Base-by-base conservation (phyloP, 2,888 invertebrate species). In the Eupithecia centaureata region DNA sequence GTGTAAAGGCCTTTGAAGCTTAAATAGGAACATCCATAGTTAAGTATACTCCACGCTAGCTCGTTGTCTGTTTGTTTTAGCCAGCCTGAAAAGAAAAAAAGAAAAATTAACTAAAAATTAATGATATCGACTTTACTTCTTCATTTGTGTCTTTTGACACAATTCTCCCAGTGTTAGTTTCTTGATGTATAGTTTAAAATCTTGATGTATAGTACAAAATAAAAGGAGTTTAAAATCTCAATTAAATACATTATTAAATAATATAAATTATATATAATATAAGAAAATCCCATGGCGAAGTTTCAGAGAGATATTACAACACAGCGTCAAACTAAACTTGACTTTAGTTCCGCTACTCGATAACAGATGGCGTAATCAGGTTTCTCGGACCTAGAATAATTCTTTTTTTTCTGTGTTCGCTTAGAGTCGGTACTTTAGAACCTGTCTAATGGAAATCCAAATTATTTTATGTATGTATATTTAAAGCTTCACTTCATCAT, bases 11-110 rank as follows among this genome's bases (percentile, higher is more conserved):
- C 76, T 71, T 81, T 77, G 72, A 78, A 47, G 79, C 81, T 83
- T 82, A 85, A 74, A 81, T 83, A 91, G 90, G 91, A 91, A 90
- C 90, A 87, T 87, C 82, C 81, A 78, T 70, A 56, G 78, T 89
- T 88, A 88, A 86, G 87, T 87, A 86, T 83, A 78, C 76, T 79
- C 76, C 79, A 80, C 75, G 79, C 79, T 79, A 78, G 68, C 71
- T 68, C 58, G 66, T 68, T 61, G 67, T 72, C 71, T 68, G 63
- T 72, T 47, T 5, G 65, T 18, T 67, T 76, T 87, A 87, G 69
- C 81, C 85, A 56, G 86, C 84, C 91, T 91, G 90, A 1, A 90
- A 91, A 73, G 84, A 82, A 75, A 61, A 35, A 38, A 73, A 58
- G 47, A 15, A 42, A 30, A 10, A n/a, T n/a, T n/a, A n/a, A n/a